Conservation (phyloP, 2,113 vertebrate species). For the Xenopus borealis region DNA sequence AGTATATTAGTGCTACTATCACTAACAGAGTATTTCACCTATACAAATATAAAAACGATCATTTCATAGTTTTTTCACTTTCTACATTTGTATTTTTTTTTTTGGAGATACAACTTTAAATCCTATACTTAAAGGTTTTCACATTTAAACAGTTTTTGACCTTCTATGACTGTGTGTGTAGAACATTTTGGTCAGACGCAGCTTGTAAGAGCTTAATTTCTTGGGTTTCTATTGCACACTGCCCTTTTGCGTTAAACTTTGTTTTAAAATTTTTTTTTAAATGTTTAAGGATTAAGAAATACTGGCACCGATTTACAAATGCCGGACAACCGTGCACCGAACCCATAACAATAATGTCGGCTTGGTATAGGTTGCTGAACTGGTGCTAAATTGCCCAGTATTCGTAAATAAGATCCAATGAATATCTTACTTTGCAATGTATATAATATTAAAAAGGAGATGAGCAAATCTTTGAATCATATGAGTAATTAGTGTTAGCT, state of each 20-base stretch:
- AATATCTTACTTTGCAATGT: no score
- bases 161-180: background rate
- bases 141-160: conserved; percentile 3
- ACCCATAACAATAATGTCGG: no score
- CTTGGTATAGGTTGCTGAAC: no score
- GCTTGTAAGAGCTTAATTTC: conserved; percentile 71
- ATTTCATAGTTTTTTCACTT: conserved; percentile 7
- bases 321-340: no score
- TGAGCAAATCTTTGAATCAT: no score
- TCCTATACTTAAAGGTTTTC: background rate
- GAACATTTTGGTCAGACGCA: conserved; percentile 54
- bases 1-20: conserved; percentile 1
- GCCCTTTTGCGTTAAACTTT: conserved; percentile 74
- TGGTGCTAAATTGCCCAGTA: no score
- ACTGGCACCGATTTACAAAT: no score
- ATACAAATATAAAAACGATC: conserved; percentile 47
- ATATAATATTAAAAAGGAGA: no score
- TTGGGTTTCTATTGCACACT: conserved; percentile 78
- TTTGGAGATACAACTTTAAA: background rate
- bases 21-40: conserved; percentile 1
- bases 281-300: no score
- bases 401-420: no score
- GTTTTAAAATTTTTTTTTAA: background rate
- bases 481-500: no score
- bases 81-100: background rate